These are phyloP conservation scores for Xerus inauris DNA, from an alignment of 2,113 vertebrate species.

Conservation along the genomic window DNA sequence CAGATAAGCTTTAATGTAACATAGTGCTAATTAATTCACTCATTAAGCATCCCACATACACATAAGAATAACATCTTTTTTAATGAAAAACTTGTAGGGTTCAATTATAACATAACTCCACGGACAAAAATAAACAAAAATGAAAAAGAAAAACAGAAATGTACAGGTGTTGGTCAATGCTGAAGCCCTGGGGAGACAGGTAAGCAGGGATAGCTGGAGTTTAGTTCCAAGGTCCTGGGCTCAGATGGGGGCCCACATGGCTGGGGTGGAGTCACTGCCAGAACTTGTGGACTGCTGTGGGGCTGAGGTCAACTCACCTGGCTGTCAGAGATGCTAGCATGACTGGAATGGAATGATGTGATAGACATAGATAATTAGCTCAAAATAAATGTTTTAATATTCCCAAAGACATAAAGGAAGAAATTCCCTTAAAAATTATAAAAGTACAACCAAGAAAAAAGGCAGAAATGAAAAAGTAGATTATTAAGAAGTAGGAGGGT, in stretches of 20 bases:
- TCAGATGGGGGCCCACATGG: rapidly evolving
- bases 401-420: background rate
- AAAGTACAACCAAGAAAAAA: background rate
- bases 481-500: background rate
- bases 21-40: background rate
- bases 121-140: too few relatives aligned
- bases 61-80: background rate
- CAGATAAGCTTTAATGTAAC: background rate
- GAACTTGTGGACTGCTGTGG: background rate
- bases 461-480: background rate
- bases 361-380: background rate
- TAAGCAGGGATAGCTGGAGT: background rate
- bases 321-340: background rate
- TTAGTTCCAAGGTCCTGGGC: background rate
- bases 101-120: background rate
- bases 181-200: background rate
- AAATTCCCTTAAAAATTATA: background rate
- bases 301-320: background rate
- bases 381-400: background rate
- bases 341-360: background rate
- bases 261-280: background rate
- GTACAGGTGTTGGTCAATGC: background rate
- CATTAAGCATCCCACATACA: background rate
- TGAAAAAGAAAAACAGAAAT: background rate
- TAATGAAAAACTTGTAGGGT: background rate